Evolutionary conservation across 2,888 invertebrate genomes (phyloP).

Genomic region (Odontomyia ornata): DNA sequence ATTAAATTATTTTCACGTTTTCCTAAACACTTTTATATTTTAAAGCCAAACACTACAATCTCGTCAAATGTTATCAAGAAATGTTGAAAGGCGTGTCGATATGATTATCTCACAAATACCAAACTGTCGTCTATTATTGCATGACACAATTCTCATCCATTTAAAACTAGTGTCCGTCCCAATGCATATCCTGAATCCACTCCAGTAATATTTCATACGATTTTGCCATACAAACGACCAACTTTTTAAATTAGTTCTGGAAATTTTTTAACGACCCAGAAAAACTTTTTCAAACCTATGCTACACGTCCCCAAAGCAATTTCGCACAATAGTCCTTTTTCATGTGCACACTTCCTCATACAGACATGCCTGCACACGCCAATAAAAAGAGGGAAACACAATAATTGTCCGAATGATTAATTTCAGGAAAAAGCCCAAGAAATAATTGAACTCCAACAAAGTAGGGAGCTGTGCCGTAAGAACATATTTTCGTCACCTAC

Average conservation of each 20-base stretch:
- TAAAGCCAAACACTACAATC: no score
- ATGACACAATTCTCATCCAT: conserved; percentile 22
- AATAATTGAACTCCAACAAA: conserved; percentile 4
- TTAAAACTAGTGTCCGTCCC: background rate
- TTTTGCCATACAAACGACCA: background rate
- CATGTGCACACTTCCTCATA: background rate
- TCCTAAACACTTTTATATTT: no score
- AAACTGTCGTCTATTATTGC: conserved; percentile 17
- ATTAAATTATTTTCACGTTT: no score
- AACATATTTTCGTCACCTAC: conserved; percentile 34
- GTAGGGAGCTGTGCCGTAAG: conserved; percentile 8
- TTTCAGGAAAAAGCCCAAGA: conserved; percentile 23
- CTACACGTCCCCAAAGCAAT: conserved; percentile 14
- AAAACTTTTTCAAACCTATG: conserved; percentile 35
- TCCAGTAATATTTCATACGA: conserved; percentile 10
- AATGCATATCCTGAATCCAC: background rate
- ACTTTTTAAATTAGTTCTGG: conserved; percentile 39
- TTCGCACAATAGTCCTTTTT: conserved; percentile 28
- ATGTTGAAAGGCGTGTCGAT: background rate
- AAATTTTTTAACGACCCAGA: conserved; percentile 16
- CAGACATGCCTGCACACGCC: background rate
- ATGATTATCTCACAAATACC: background rate
- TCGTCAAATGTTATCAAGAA: background rate
- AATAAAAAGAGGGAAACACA: background rate
- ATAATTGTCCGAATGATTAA: conserved; percentile 39